A percentile compares a stretch with the other conserved stretches of the same genome.
Evolutionary conservation across 2,113 vertebrate genomes (phyloP).

Genomic region (Strigops habroptila): DNA sequence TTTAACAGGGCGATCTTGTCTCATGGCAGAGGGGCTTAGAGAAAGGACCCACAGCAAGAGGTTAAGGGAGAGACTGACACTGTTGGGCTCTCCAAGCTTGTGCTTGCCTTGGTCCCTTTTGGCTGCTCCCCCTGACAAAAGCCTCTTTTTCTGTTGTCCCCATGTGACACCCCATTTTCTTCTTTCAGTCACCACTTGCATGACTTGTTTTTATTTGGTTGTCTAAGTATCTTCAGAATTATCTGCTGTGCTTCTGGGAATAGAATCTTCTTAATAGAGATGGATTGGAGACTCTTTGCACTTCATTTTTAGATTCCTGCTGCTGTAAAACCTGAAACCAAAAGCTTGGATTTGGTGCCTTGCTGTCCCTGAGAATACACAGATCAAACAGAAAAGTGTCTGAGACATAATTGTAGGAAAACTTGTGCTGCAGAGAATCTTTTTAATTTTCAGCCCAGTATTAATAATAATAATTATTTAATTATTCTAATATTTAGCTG

Average conservation of each 20-base stretch:
- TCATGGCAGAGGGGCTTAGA: not conserved
- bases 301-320: not conserved
- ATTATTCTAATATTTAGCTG: too few relatives aligned
- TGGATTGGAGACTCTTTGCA: not conserved
- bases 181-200: not conserved
- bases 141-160: not conserved
- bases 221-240: not conserved
- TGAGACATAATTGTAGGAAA: not conserved
- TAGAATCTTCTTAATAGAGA: not conserved
- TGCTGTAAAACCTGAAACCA: not conserved
- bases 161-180: not conserved
- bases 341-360: not conserved
- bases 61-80: not conserved
- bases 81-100: not conserved
- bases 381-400: not conserved
- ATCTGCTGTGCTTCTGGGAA: not conserved
- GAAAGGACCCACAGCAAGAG: too few relatives aligned
- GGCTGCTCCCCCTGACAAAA: not conserved
- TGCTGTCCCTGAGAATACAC: not conserved
- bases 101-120: not conserved
- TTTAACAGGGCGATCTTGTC: not conserved
- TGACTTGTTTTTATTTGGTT: not conserved
- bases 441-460: not conserved
- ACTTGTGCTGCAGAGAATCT: not conserved
- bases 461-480: not conserved